These are phyloP conservation scores for Hippocampus barbouri DNA, from an alignment of 2,113 vertebrate species.

Conservation along the genomic window DNA sequence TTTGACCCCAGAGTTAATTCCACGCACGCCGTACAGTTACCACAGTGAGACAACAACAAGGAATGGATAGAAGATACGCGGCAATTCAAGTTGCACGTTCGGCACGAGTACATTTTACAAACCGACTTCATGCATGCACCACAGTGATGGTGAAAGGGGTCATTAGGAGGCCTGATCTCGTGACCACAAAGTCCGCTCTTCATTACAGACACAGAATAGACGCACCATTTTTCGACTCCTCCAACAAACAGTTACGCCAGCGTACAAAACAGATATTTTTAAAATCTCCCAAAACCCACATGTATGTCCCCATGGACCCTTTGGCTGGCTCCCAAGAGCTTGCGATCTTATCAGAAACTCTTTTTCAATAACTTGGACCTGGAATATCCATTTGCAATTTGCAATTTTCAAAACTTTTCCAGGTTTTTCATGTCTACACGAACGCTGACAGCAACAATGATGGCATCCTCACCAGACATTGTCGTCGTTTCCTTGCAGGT, in stretches of 20 bases:
- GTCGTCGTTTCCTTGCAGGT: slow-evolving; percentile 81
- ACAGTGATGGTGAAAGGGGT: background rate
- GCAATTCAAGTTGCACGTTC: background rate
- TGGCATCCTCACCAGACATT: slow-evolving; percentile 69
- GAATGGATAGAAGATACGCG: background rate
- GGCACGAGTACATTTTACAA: background rate
- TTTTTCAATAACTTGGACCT: too few species aligned
- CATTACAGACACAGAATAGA: background rate
- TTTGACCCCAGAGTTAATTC: background rate
- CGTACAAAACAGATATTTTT: background rate
- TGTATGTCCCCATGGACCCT: background rate
- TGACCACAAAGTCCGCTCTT: background rate
- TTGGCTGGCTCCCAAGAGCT: background rate
- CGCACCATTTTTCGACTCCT: background rate
- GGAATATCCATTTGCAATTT: too few species aligned
- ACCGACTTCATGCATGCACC: background rate
- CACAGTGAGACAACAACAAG: background rate
- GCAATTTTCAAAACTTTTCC: too few species aligned
- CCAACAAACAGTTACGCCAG: background rate
- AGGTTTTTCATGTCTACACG: too few species aligned
- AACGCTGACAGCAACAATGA: too few species aligned
- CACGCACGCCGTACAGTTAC: background rate
- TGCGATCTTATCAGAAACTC: background rate
- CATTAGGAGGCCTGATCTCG: background rate
- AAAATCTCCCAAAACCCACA: background rate